Percentiles rank a stretch among this genome's conserved stretches.
phyloP scores from a whole-genome alignment of 2,113 vertebrate species.

The Prunella fulvescens region DNA sequence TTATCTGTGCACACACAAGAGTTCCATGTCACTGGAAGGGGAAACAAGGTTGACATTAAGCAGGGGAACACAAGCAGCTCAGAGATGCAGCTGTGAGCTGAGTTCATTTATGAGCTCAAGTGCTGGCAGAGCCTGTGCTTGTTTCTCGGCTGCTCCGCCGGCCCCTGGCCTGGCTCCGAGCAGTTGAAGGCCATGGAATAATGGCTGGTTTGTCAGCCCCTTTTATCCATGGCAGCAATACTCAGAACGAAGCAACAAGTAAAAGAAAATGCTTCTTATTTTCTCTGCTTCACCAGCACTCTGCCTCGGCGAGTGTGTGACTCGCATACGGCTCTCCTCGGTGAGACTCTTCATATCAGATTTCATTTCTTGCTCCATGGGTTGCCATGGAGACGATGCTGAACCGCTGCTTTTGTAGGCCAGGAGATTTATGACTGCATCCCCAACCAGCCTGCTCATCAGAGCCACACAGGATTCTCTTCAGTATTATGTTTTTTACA shows the following conservation, averaged over 20 bases:
- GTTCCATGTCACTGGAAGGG: constrained; percentile 71
- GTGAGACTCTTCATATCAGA: constrained; percentile 19
- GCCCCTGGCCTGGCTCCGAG: constrained; percentile 9
- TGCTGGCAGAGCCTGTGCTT: constrained; percentile 41
- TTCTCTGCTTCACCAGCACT: constrained; percentile 2
- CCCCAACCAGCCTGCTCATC: constrained; percentile 17
- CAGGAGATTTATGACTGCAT: constrained; percentile 56
- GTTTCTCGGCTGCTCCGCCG: constrained; percentile 12
- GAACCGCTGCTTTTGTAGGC: constrained; percentile 44
- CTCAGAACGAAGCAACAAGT: constrained; percentile 21
- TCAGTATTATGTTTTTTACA: not conserved
- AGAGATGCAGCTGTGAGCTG: constrained; percentile 66
- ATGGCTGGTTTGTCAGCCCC: constrained; percentile 29
- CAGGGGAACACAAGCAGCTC: constrained; percentile 47
- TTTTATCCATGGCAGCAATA: constrained; percentile 27
- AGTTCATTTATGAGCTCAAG: constrained; percentile 70
- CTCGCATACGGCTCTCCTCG: constrained; percentile 21
- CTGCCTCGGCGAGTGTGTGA: not conserved
- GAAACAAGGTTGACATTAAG: constrained; percentile 75
- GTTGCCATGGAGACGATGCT: constrained; percentile 66
- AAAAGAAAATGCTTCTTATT: constrained; percentile 10
- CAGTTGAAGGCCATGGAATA: constrained; percentile 22
- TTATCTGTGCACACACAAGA: constrained; percentile 76
- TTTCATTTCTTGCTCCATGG: constrained; percentile 60
- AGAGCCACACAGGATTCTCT: not conserved